Evolutionary conservation across 2,797 vertebrate genomes (phyloP).

Genomic region (Sardinella longiceps): DNA sequence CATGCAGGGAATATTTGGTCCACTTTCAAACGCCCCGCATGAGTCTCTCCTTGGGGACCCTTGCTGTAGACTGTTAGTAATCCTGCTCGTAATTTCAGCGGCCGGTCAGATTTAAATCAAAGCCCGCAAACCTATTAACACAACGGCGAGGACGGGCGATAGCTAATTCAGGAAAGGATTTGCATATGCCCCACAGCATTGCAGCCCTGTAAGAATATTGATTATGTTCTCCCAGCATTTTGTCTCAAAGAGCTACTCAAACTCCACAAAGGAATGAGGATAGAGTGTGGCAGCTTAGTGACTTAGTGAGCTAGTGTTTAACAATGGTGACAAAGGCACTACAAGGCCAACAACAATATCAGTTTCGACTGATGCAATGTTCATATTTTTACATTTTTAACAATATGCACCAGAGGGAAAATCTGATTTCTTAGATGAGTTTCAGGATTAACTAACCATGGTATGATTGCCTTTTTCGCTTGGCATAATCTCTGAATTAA

Average conservation of each 20-base stretch:
- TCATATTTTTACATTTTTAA: background rate
- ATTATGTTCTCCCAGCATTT: background rate
- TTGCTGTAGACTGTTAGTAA: background rate
- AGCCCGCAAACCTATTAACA: background rate
- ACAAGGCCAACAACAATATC: background rate
- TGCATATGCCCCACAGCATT: slow-evolving; percentile 3
- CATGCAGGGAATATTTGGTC: background rate
- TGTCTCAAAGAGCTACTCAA: background rate
- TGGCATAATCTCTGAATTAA: background rate
- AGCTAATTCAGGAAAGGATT: background rate
- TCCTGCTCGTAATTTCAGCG: background rate
- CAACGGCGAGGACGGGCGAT: background rate
- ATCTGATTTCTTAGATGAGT: background rate
- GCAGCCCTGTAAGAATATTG: background rate
- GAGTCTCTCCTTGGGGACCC: background rate
- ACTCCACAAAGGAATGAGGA: background rate
- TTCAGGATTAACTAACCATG: background rate
- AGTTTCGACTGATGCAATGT: background rate
- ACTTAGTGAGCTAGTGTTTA: background rate
- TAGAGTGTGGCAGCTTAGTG: background rate
- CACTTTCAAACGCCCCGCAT: background rate
- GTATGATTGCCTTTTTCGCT: background rate
- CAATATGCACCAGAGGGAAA: background rate
- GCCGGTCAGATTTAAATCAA: slow-evolving; percentile 5
- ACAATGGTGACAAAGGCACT: background rate